Base-by-base conservation (phyloP, 1,140 invertebrate genomes). In the Drosophila santomea region DNA sequence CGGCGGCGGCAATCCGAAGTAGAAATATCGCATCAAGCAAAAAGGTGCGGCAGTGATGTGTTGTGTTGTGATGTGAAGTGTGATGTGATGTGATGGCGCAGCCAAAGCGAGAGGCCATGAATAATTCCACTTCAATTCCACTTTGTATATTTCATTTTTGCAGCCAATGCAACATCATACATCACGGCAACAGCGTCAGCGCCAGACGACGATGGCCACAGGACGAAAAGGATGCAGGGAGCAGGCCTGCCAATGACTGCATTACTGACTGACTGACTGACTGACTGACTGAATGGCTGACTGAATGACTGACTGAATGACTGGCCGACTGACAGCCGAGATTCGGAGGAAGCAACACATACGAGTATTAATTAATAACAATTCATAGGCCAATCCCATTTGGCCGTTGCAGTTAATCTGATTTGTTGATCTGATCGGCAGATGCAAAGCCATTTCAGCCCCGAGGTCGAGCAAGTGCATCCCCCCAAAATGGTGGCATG, bases 91-190 rank as follows among this genome's bases (percentile, higher is more conserved):
- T 32, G 32, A 7, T 32, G 32, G 32, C 32, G 32, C 32, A 36
- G 20, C 32, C 28, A 59, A 36, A 68, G 62, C 23, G 50, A 72
- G 80, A 75, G 67, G 75, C 83, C 75, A 88, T 88, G 83, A 88
- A 88, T 88, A 88, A 88, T 88, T 88, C 84, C 80, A 83, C 78
- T 86, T 82, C 82, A 86, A 86, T 88, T 88, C 51, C 82, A 86
- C 84, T 83, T 85, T 88, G 79, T 88, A 77, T 79, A 79, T 88
- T 88, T 86, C 75, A 88, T 86, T 83, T 86, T 88, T 86, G 74
- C 67, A 41, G 51, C 43, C 67, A 71, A n/a, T 66, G 71, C 74
- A 68, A 59, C 74, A 68, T 56, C 78, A 85, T 78, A 78, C 82
- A 86, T 86, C 83, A 83, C 50, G 47, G 58, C 50, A 47, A 25